These are phyloP conservation scores for Charaxes varanes DNA, from an alignment of 1,140 invertebrate genomes.

Conservation along the genomic window DNA sequence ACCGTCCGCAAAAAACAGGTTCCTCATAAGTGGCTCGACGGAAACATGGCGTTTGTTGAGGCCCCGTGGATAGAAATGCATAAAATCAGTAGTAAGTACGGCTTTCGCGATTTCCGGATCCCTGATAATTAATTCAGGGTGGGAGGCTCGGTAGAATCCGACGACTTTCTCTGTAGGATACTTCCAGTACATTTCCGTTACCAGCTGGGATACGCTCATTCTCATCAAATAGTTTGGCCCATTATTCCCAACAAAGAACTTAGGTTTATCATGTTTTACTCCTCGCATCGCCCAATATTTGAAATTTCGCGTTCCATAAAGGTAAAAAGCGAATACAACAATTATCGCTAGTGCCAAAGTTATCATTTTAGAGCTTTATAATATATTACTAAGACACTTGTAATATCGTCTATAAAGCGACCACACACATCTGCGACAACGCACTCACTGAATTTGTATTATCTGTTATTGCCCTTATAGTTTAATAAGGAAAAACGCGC, in stretches of 20 bases:
- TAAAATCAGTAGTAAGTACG: conserved; percentile 75
- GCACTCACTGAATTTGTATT: too few relatives aligned
- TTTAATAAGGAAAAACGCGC: too few relatives aligned
- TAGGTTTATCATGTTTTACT: conserved; percentile 50
- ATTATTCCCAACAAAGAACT: conserved; percentile 49
- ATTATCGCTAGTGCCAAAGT: too few relatives aligned
- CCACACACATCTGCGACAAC: too few relatives aligned
- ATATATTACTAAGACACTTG: too few relatives aligned
- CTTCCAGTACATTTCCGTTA: conserved; percentile 29
- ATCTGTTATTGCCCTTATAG: too few relatives aligned
- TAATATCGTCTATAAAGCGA: too few relatives aligned
- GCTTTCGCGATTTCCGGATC: conserved; percentile 74
- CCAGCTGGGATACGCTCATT: conserved; percentile 26
- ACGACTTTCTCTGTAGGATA: conserved; percentile 33
- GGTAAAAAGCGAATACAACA: conserved; percentile 18
- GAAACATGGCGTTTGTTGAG: conserved; percentile 26
- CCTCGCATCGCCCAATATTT: conserved; percentile 63
- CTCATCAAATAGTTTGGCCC: conserved; percentile 16
- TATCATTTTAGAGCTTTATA: too few relatives aligned
- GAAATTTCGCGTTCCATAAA: conserved; percentile 34
- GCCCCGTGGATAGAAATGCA: conserved; percentile 59
- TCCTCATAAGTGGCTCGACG: conserved; percentile 37
- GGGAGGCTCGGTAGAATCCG: conserved; percentile 25
- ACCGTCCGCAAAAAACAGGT: conserved; percentile 20
- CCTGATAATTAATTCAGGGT: conserved; percentile 67